These are phyloP conservation scores for Drosophila mayri DNA, from an alignment of 1,140 invertebrate species.

Conservation along the genomic window DNA sequence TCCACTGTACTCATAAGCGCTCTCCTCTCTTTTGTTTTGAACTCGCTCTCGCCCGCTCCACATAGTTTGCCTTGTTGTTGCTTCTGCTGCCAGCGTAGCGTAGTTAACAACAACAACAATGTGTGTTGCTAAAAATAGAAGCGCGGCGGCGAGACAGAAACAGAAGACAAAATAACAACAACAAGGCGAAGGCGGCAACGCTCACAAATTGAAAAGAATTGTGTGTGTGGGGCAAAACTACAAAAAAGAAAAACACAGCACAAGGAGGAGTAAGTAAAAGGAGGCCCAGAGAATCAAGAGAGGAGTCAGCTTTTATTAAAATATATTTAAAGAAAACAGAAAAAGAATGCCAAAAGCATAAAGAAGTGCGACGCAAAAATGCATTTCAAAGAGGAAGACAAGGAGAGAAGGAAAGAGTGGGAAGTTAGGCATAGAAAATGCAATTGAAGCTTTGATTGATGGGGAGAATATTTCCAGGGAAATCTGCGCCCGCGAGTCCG, in stretches of 20 bases:
- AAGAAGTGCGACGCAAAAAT: slow-evolving; percentile 67
- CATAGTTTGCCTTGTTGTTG: slow-evolving; percentile 69
- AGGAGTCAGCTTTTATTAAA: slow-evolving; percentile 34
- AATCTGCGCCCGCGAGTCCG: slow-evolving; percentile 2
- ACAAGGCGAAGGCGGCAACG: slow-evolving; percentile 51
- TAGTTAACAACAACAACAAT: slow-evolving; percentile 71
- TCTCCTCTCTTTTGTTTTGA: slow-evolving; percentile 33
- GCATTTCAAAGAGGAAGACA: slow-evolving; percentile 23
- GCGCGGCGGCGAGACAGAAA: slow-evolving; percentile 70
- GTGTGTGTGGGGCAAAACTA: slow-evolving; percentile 57
- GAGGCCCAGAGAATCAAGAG: slow-evolving; percentile 37
- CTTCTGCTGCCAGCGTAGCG: slow-evolving; percentile 71
- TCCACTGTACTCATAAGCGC: slow-evolving; percentile 22
- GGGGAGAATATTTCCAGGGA: slow-evolving; percentile 25
- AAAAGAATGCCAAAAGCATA: slow-evolving; percentile 47
- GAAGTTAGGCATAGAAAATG: slow-evolving; percentile 13
- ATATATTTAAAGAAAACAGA: slow-evolving; percentile 39
- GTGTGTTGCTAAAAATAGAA: slow-evolving; percentile 77
- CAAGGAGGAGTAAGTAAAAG: slow-evolving; percentile 25
- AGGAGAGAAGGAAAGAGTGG: slow-evolving; percentile 10
- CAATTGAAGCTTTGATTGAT: slow-evolving; percentile 55
- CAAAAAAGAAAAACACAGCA: slow-evolving; percentile 44
- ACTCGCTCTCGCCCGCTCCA: slow-evolving; percentile 20
- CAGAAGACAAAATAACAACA: slow-evolving; percentile 61
- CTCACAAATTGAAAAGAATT: slow-evolving; percentile 59